A percentile compares a stretch with the other conserved stretches of the same genome.
Conservation (phyloP, 2,113 vertebrate species). For the Cheirogaleus medius region DNA sequence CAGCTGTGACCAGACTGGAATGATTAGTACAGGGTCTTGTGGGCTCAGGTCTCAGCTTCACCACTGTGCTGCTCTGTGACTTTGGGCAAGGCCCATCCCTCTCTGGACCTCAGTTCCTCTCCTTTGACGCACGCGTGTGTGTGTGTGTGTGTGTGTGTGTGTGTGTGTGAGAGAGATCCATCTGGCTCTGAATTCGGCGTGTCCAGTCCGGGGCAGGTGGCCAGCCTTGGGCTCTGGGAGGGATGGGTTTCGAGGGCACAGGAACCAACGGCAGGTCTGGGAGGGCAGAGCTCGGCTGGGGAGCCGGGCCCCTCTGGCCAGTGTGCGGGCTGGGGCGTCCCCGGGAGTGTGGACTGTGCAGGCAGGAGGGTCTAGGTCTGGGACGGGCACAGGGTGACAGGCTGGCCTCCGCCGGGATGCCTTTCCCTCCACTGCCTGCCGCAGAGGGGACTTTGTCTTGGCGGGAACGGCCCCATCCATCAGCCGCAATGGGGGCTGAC, state of each 20-base stretch:
- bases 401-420: neutral
- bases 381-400: neutral
- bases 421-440: neutral
- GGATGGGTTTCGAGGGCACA: accelerated
- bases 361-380: neutral
- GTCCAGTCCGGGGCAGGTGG: neutral
- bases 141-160: neutral
- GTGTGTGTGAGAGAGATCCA: neutral
- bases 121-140: neutral
- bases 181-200: neutral
- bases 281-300: neutral
- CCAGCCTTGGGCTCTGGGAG: too few relatives aligned
- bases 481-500: slow-evolving; percentile 53
- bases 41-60: neutral
- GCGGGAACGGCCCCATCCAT: slow-evolving; percentile 47
- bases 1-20: neutral
- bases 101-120: neutral
- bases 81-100: neutral
- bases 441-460: slow-evolving; percentile 47
- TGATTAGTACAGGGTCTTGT: neutral
- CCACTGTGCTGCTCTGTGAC: neutral
- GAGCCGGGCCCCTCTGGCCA: neutral
- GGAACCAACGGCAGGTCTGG: neutral
- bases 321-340: neutral
- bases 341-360: neutral